These are phyloP conservation scores for Ascaphus truei DNA, from an alignment of 2,113 vertebrate species.

Conservation along the genomic window DNA sequence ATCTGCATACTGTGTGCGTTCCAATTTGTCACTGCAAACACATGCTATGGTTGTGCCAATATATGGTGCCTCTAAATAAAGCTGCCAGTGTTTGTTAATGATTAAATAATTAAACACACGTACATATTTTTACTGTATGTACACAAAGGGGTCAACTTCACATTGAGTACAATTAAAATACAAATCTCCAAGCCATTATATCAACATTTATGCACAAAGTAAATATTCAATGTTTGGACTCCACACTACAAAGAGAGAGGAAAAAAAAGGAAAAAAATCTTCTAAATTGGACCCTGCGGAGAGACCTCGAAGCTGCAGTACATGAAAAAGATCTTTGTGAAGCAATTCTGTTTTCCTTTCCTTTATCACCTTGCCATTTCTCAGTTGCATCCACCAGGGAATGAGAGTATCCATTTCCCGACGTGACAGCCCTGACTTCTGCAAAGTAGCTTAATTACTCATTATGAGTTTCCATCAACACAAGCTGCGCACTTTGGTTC, in stretches of 20 bases:
- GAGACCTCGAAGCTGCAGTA: neutral
- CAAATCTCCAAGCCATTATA: neutral
- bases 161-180: conserved; percentile 10
- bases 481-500: conserved; percentile 65
- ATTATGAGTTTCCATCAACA: conserved; percentile 70
- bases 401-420: conserved; percentile 53
- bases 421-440: conserved; percentile 57
- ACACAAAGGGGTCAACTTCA: conserved; percentile 4
- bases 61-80: no score
- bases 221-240: conserved; percentile 7
- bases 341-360: conserved; percentile 49
- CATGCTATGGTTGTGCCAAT: no score
- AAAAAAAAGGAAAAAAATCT: neutral
- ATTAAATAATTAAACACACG: neutral
- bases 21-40: no score
- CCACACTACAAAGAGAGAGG: neutral
- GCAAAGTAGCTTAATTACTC: conserved; percentile 71
- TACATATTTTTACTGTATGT: neutral
- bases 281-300: neutral
- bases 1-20: no score
- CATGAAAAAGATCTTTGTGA: conserved; percentile 46
- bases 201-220: conserved; percentile 18
- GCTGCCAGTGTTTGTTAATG: no score
- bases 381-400: conserved; percentile 56
- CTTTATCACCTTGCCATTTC: conserved; percentile 59